phyloP scores from a whole-genome alignment of 2,113 vertebrate genomes.

The Falco punctatus region DNA sequence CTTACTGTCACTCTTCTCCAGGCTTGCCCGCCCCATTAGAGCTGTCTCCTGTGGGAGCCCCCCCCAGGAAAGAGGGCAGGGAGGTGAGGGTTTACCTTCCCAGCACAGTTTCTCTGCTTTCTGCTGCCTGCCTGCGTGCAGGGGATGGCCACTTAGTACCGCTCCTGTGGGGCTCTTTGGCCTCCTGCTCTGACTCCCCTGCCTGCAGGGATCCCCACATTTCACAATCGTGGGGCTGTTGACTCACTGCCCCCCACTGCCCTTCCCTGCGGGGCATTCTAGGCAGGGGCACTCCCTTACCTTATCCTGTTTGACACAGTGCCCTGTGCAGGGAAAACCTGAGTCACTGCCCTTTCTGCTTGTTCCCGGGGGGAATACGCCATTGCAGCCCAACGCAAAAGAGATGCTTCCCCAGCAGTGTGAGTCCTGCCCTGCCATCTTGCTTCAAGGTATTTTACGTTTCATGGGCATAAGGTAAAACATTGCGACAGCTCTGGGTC shows the following conservation, averaged over 20 bases:
- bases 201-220: neutral
- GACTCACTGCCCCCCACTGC: neutral
- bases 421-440: accelerated
- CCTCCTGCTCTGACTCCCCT: neutral
- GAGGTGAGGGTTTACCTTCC: accelerated
- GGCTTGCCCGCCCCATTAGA: neutral
- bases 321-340: neutral
- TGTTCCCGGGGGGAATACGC: neutral
- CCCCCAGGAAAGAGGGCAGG: neutral
- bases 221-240: accelerated
- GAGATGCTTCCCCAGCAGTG: neutral
- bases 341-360: neutral
- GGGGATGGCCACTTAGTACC: accelerated
- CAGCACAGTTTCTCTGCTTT: neutral
- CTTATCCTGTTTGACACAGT: neutral
- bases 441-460: neutral
- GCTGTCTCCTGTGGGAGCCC: neutral
- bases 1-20: too few species aligned
- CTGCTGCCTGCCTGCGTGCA: neutral
- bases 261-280: neutral
- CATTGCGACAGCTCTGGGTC: too few species aligned
- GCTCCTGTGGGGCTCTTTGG: accelerated
- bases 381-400: accelerated
- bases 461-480: neutral
- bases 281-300: neutral